These are phyloP conservation scores for Xylocampa areola DNA, from an alignment of 2,888 invertebrate species.

Conservation along the genomic window DNA sequence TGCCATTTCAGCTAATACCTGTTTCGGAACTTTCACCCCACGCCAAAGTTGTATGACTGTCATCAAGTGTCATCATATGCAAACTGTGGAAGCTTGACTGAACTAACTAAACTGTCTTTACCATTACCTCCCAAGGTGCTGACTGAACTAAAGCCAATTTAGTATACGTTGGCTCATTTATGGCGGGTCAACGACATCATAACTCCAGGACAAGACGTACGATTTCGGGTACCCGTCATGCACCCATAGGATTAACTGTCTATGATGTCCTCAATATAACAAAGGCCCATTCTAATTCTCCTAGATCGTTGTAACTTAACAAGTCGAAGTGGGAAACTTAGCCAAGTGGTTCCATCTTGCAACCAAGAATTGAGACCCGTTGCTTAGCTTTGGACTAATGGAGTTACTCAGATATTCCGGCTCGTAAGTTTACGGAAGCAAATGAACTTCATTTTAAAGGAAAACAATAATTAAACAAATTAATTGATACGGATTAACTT, in stretches of 20 bases:
- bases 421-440: constrained; percentile 23
- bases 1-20: constrained; percentile 35
- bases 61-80: constrained; percentile 22
- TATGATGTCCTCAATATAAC: constrained; percentile 41
- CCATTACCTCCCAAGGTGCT: constrained; percentile 26
- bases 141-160: constrained; percentile 46
- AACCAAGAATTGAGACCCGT: constrained; percentile 49
- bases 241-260: constrained; percentile 38
- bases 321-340: constrained; percentile 62
- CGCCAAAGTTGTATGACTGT: constrained; percentile 26
- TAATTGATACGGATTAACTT: constrained; percentile 8
- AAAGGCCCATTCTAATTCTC: constrained; percentile 50
- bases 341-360: constrained; percentile 56
- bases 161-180: constrained; percentile 40
- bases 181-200: constrained; percentile 28
- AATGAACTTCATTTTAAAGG: constrained; percentile 24
- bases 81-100: constrained; percentile 20
- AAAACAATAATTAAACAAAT: constrained; percentile 18
- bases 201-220: constrained; percentile 12
- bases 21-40: constrained; percentile 25
- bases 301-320: constrained; percentile 52
- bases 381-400: constrained; percentile 51
- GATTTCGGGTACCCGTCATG: constrained; percentile 34
- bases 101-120: constrained; percentile 22
- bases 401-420: constrained; percentile 46